Percentiles rank a stretch among this genome's conserved stretches.
Evolutionary conservation across 2,797 vertebrate species (phyloP).

Genomic region (Pseudomugil gertrudae): DNA sequence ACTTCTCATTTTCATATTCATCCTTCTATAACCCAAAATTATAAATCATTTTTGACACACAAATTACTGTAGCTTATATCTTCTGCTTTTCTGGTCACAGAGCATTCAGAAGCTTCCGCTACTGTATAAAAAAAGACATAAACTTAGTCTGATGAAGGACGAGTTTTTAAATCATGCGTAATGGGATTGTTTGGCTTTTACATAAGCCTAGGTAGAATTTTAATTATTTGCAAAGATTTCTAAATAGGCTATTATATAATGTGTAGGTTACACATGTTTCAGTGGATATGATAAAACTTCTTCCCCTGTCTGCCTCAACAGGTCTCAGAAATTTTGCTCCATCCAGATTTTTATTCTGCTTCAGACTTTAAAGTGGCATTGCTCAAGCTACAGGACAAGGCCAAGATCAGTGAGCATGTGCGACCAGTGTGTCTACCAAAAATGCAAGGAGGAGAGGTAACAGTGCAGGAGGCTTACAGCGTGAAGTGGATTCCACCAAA

Average conservation of each 20-base stretch:
- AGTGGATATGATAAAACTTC: not conserved
- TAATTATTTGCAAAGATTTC: slow-evolving; percentile 33
- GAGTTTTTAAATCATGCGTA: slow-evolving; percentile 29
- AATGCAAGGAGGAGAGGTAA: slow-evolving; percentile 76
- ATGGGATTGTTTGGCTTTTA: slow-evolving; percentile 24
- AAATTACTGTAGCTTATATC: not conserved
- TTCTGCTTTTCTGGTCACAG: slow-evolving; percentile 15
- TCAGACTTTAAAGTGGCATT: slow-evolving; percentile 86
- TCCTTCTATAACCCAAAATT: not conserved
- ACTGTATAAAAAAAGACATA: slow-evolving; percentile 31
- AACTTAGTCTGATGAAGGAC: slow-evolving; percentile 32
- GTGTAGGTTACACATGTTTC: slow-evolving; percentile 15
- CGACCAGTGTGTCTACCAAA: slow-evolving; percentile 87
- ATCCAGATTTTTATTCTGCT: slow-evolving; percentile 84
- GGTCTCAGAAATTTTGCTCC: slow-evolving; percentile 87
- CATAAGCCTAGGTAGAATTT: slow-evolving; percentile 25
- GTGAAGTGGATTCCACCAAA: slow-evolving; percentile 82
- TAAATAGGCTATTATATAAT: slow-evolving; percentile 19
- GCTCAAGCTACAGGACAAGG: slow-evolving; percentile 89
- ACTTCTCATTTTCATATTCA: not conserved
- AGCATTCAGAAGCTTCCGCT: not conserved
- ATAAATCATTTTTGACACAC: not conserved
- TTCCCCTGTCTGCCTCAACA: slow-evolving; percentile 54
- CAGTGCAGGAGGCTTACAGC: slow-evolving; percentile 66
- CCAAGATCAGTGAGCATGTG: slow-evolving; percentile 83